A percentile compares a stretch with the other conserved stretches of the same genome.
phyloP scores from a whole-genome alignment of 2,888 invertebrate genomes.

The Acleris emargana region DNA sequence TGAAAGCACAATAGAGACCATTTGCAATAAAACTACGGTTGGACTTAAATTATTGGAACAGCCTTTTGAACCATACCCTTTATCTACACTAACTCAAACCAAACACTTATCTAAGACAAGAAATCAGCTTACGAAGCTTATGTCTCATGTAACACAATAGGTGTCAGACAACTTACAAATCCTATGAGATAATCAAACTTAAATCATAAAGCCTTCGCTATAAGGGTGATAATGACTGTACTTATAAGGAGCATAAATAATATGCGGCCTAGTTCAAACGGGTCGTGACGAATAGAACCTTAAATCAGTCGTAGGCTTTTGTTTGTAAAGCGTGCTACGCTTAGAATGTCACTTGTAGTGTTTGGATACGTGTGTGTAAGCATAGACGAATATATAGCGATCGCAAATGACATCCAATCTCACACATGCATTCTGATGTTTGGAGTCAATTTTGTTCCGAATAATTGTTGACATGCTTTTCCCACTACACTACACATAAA shows the following conservation, averaged over 20 bases:
- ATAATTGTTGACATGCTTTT: too few relatives aligned
- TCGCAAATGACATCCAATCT: not conserved
- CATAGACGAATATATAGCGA: not conserved
- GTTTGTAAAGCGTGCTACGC: conserved; percentile 5
- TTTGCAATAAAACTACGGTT: too few relatives aligned
- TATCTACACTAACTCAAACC: not conserved
- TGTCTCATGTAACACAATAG: conserved; percentile 4
- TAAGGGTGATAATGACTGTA: not conserved
- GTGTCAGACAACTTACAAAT: not conserved
- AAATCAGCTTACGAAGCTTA: conserved; percentile 1
- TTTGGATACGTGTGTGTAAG: not conserved
- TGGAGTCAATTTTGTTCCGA: too few relatives aligned
- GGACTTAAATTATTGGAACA: not conserved
- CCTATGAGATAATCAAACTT: not conserved
- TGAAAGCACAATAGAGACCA: too few relatives aligned
- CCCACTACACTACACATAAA: too few relatives aligned
- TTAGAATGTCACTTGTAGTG: conserved; percentile 15
- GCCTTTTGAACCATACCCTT: not conserved
- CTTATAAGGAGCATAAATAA: not conserved
- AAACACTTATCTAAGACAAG: not conserved
- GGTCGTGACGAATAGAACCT: conserved; percentile 34
- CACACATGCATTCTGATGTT: too few relatives aligned
- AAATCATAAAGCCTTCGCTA: not conserved
- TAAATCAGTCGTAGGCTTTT: conserved; percentile 21
- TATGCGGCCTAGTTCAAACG: conserved; percentile 16